Base-by-base conservation (phyloP, 2,113 vertebrate species). In the Grammomys dolichurus region DNA sequence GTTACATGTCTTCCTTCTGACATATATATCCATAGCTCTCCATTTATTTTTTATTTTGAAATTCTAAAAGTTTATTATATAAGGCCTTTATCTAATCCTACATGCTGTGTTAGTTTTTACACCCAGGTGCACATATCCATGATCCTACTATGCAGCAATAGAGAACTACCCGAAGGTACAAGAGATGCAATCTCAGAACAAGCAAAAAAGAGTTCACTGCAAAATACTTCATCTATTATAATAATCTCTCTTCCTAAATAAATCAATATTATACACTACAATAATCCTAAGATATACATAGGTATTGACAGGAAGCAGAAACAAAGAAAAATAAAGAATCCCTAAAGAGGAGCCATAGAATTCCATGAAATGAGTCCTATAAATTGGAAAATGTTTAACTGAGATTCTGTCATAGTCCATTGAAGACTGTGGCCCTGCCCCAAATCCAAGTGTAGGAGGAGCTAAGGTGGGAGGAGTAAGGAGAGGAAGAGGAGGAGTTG, bases 21-120 rank as follows among this genome's bases (percentile, higher is more conserved):
- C n/a, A n/a, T 73, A 81, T 58, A 65, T 80, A 72, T 86, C 63
- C 63, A 58, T 58, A 92, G 88, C 54, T 95, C 33, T 89, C 33
- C 36, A 54, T 31, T 92, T 76, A 48, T 40, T 73, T 89, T 77
- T 78, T 89, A 90, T 95, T 88, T 89, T 76, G n/a, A 96, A 96
- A 90, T 90, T 89, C 65, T 95, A 90, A 46, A 93, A 93, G 26
- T 70, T 94, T 89, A 33, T 72, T 36, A 77, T 75, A 72, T 80
- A 60, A 95, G 20, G 12, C 19, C 19, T 86, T 94, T 89, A 60
- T 82, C 77, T 78, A 90, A 92, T 87, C 65, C 28, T 73, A 67
- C 67, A 84, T 75, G 11, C 20, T 72, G 43, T 3, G n/a, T 56
- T 16, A 46, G 58, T 33, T 46, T 43, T 85, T 85, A 85, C 3